Percentiles rank a stretch among this genome's conserved stretches.
phyloP scores from a whole-genome alignment of 1,140 invertebrate genomes.

The Helicorthomorpha holstii region DNA sequence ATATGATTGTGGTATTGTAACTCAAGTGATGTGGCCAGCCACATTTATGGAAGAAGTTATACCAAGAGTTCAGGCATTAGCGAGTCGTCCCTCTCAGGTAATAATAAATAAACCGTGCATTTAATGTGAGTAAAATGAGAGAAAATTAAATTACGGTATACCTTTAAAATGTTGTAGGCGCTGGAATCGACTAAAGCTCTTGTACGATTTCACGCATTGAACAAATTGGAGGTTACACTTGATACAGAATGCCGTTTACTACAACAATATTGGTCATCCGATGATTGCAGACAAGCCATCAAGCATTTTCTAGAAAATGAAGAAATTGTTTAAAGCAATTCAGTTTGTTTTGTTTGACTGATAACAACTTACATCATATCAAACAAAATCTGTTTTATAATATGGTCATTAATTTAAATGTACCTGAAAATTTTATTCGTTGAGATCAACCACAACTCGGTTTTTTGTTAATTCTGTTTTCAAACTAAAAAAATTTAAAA shows the following conservation, averaged over 20 bases:
- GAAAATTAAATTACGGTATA: no score
- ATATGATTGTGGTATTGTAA: constrained; percentile 44
- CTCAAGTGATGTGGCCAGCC: constrained; percentile 49
- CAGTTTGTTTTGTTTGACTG: no score
- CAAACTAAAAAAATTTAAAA: no score
- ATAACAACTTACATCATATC: no score
- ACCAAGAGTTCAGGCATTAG: constrained; percentile 39
- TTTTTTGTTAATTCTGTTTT: no score
- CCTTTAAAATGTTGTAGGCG: constrained; percentile 5
- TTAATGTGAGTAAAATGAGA: no score
- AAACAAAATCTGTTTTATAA: no score
- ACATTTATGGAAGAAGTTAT: constrained; percentile 45
- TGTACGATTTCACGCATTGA: not conserved
- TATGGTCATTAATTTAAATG: no score
- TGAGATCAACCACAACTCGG: no score
- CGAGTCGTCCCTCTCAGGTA: constrained; percentile 14
- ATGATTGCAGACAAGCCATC: constrained; percentile 1
- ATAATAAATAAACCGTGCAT: not conserved
- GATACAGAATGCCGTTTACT: constrained; percentile 5
- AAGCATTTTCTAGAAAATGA: constrained; percentile 1
- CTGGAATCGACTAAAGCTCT: constrained; percentile 2
- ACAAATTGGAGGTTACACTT: constrained; percentile 1
- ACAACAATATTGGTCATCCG: not conserved
- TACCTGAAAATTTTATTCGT: no score
- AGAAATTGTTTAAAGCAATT: not conserved